These are phyloP conservation scores for Athene cunicularia DNA, from an alignment of 2,113 vertebrate genomes.

Conservation along the genomic window DNA sequence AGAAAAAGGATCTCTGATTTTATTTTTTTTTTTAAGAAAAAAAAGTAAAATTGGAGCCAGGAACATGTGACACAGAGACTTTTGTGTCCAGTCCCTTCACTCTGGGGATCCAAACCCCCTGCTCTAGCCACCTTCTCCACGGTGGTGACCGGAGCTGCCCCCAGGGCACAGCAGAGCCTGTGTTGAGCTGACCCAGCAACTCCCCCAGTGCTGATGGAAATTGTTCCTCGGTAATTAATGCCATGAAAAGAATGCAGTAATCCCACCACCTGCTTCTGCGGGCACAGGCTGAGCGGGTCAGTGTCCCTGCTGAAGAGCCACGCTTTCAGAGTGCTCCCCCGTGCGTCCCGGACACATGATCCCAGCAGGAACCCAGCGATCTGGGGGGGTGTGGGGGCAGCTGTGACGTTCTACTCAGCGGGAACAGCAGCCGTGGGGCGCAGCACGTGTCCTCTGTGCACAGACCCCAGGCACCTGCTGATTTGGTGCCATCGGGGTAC, in stretches of 20 bases:
- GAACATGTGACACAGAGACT: background rate
- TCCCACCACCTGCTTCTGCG: background rate
- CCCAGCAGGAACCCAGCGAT: background rate
- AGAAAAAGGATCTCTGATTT: background rate
- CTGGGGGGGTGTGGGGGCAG: background rate
- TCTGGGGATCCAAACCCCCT: too few relatives aligned
- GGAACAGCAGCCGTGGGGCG: background rate
- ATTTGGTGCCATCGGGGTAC: background rate
- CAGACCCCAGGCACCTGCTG: background rate
- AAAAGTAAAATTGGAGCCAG: background rate
- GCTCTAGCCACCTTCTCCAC: background rate
- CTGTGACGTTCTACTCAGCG: background rate
- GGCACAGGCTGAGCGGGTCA: background rate
- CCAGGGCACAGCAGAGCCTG: background rate
- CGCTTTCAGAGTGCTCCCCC: background rate
- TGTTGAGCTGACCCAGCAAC: background rate
- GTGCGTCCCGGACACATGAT: accelerated
- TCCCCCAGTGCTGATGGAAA: background rate
- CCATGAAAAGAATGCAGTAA: background rate
- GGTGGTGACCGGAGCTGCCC: background rate
- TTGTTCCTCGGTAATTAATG: background rate
- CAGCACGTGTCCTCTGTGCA: background rate
- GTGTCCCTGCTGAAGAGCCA: background rate
- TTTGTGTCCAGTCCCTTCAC: background rate
- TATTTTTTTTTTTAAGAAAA: background rate